Conservation (phyloP, 1,140 invertebrate genomes). For the Drosophila ironensis region DNA sequence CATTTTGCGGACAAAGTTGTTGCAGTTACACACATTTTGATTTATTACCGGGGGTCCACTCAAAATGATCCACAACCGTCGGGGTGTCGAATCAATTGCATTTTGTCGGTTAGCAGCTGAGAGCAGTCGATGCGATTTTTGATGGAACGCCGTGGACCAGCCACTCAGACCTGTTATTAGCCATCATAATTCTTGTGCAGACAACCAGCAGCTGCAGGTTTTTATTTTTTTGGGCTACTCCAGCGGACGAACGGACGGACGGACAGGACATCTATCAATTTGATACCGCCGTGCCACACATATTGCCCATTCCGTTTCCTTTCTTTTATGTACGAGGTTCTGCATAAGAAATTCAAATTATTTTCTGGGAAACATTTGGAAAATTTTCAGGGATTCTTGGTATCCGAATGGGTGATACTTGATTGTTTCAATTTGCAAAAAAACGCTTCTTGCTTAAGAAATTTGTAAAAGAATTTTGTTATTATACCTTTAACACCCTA, state of each 20-base stretch:
- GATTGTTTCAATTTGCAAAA: not conserved
- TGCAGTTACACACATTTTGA: constrained; percentile 25
- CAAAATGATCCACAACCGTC: constrained; percentile 23
- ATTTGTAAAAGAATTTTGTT: too few species aligned
- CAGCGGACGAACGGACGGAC: not conserved
- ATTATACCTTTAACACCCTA: too few species aligned
- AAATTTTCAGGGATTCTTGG: not conserved
- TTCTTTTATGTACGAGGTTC: constrained; percentile 32
- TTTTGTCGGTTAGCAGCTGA: constrained; percentile 46
- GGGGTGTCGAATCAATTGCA: constrained; percentile 37
- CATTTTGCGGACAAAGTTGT: constrained; percentile 8
- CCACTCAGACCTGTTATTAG: constrained; percentile 56
- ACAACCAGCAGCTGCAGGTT: constrained; percentile 57
- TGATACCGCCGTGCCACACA: constrained; percentile 34
- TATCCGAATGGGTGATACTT: not conserved
- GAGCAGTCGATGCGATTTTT: constrained; percentile 30
- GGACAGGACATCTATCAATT: constrained; percentile 63
- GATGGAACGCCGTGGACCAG: constrained; percentile 31
- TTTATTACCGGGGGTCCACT: constrained; percentile 8
- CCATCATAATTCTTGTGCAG: constrained; percentile 42
- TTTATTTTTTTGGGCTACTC: constrained; percentile 9
- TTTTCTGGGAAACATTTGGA: constrained; percentile 37
- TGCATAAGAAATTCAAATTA: constrained; percentile 64
- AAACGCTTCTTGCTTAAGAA: too few species aligned
- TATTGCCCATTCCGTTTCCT: constrained; percentile 28